Evolutionary conservation across 2,888 invertebrate species (phyloP).

Genomic region (Eudemis profundana): DNA sequence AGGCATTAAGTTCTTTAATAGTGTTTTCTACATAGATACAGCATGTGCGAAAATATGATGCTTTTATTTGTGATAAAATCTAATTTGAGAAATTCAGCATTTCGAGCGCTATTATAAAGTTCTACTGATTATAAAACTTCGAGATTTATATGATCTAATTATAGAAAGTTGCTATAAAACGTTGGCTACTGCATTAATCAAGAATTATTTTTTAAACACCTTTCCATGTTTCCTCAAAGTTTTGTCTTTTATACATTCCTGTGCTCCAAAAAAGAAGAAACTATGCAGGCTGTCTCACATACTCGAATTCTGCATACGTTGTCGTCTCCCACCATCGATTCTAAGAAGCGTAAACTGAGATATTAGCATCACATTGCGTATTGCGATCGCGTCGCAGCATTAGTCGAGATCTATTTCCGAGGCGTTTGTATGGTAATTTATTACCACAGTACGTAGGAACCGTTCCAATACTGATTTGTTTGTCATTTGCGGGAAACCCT

Average conservation of each 20-base stretch:
- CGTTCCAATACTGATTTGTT: conserved; percentile 31
- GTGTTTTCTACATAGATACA: too few relatives aligned
- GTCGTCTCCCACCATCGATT: conserved; percentile 33
- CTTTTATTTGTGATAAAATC: too few relatives aligned
- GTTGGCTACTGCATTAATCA: too few relatives aligned
- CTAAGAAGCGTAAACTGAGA: conserved; percentile 51
- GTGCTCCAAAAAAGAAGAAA: not conserved
- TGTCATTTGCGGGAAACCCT: conserved; percentile 12
- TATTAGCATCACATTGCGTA: conserved; percentile 58
- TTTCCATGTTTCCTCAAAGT: too few relatives aligned
- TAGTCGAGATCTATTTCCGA: conserved; percentile 46
- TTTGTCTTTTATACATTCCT: not conserved
- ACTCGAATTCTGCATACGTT: conserved; percentile 21
- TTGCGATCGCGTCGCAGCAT: conserved; percentile 46
- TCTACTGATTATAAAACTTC: too few relatives aligned
- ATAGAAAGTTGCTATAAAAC: too few relatives aligned
- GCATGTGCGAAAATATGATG: too few relatives aligned
- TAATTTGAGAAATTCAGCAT: too few relatives aligned
- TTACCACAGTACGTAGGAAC: conserved; percentile 24
- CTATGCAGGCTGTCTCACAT: not conserved
- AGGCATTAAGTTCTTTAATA: too few relatives aligned
- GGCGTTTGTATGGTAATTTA: conserved; percentile 51
- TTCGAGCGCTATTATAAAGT: too few relatives aligned
- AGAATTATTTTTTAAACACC: too few relatives aligned
- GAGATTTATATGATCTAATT: too few relatives aligned